phyloP scores from a whole-genome alignment of 2,888 invertebrate species.

The Panopea generosa region DNA sequence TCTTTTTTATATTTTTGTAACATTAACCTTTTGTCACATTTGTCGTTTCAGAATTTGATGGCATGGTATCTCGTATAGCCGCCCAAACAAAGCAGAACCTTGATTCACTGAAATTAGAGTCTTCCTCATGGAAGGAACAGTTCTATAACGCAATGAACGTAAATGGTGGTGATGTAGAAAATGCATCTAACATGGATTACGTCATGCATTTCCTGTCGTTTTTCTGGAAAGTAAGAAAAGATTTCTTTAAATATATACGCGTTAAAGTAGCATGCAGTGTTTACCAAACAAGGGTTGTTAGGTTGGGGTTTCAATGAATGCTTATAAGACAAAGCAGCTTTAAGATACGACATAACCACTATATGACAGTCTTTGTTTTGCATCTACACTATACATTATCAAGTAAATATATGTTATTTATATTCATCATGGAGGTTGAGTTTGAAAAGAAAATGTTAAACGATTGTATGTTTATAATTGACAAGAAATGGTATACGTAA shows the following conservation, averaged over 20 bases:
- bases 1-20: too few relatives aligned
- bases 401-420: too few relatives aligned
- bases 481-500: too few relatives aligned
- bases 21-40: too few relatives aligned
- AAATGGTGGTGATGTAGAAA: constrained; percentile 88
- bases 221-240: constrained; percentile 87
- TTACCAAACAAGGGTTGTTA: neutral
- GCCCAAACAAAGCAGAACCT: constrained; percentile 87
- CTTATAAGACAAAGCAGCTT: too few relatives aligned
- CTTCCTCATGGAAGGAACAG: constrained; percentile 87
- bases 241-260: neutral
- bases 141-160: constrained; percentile 87
- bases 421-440: too few relatives aligned
- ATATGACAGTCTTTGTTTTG: too few relatives aligned
- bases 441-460: too few relatives aligned
- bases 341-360: too few relatives aligned
- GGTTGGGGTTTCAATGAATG: too few relatives aligned
- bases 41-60: constrained; percentile 86
- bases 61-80: constrained; percentile 87
- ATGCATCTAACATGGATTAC: constrained; percentile 87
- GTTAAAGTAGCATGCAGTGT: neutral
- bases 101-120: constrained; percentile 86
- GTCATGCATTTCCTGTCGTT: constrained; percentile 88
- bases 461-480: too few relatives aligned
- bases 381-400: too few relatives aligned